Evolutionary conservation across 2,113 vertebrate genomes (phyloP), one percentile per base, ranked within the genome.

Genomic region (Melanostigma gelatinosum): DNA sequence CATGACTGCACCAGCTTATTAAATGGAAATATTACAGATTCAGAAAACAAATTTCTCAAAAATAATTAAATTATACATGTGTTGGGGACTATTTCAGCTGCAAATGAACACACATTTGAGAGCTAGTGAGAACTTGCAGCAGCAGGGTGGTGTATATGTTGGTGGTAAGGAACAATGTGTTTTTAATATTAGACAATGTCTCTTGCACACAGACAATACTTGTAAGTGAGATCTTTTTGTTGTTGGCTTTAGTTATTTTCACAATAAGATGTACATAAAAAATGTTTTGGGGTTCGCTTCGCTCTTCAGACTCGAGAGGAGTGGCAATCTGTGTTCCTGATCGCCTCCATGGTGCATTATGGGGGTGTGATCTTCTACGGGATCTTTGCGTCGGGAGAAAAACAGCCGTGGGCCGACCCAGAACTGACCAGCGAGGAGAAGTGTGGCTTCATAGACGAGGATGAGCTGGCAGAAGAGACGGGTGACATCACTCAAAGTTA

Each of bases 251-350:
- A 27, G n/a, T 64, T 22, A 32, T 75, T 76, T 18, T 34, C 6
- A 60, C 8, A 20, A 6, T 20, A 29, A 11, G 7, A 40, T 13
- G 29, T 29, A 29, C 10, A 16, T 42, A 24, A 29, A 46, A 61
- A 32, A 46, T 16, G 3, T 44, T 8, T 27, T 24, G 27, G 29
- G 2, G 68, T 44, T 78, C 22, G 38, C 20, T 34, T 72, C 3
- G 15, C 22, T 46, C 34, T 66, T 34, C 50, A 99, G 98, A 97
- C 96, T 15, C 96, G 97, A 22, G 97, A 99, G 84, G 98, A 99
- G 68, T 99, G 98, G 98, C 98, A 99, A 91, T 99, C 97, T 0
- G 98, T 99, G 84, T 99, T 99, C 94, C 96, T 99, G 79, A 99
- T 99, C 3, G 98, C 98, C 64, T 96, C 98, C 57, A 44, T 99